Base-by-base conservation (phyloP, 2,888 invertebrate genomes). In the Zele albiditarsus region DNA sequence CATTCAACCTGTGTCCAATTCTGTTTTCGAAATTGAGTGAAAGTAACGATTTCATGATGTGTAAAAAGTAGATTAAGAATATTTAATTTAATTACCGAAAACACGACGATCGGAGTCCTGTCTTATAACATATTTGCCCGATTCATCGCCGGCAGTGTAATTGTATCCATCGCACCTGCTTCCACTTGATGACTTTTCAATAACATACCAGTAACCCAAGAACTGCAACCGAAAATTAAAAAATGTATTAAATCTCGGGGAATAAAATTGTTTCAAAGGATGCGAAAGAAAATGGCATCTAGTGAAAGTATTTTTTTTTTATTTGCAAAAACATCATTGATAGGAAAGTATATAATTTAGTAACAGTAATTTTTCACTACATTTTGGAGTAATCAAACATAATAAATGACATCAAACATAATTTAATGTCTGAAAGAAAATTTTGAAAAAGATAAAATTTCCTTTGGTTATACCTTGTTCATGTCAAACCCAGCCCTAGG, bases 161-260 rank as follows among this genome's bases (percentile, higher is more conserved):
- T 95, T 95, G 89, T 96, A 95, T 1, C 93, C 93, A 83, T 96
- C 92, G 89, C 96, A 96, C 82, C 93, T 92, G 72, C 95, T 95
- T 0, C 94, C 94, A 0, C 95, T 96, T 8, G 95, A 94, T 1
- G 95, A 95, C 89, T 96, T 96, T 89, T 95, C 94, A 49, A 96
- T 92, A 16, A 94, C 95, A 88, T 94, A 95, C 96, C 96, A 96
- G 20, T 94, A 89, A 0, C 96, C 96, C 75, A 95, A 89, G 89
- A 96, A 91, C 95, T 96, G 89, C 67, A 80, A 78, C 25, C 25
- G 25, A 66, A 68, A 65, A n/a, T 75, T 65, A 10, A 62, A 46
- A 28, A 46, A 20, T 38, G 25, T 2, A 38, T 38, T 28, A 58
- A 8, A 38, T 38, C 1, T 8, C 2, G 12, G 12, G 2, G 12